Evolutionary conservation across 2,113 vertebrate genomes (phyloP), one percentile per base, ranked within the genome.

Genomic region (Nyctereutes procyonoides): DNA sequence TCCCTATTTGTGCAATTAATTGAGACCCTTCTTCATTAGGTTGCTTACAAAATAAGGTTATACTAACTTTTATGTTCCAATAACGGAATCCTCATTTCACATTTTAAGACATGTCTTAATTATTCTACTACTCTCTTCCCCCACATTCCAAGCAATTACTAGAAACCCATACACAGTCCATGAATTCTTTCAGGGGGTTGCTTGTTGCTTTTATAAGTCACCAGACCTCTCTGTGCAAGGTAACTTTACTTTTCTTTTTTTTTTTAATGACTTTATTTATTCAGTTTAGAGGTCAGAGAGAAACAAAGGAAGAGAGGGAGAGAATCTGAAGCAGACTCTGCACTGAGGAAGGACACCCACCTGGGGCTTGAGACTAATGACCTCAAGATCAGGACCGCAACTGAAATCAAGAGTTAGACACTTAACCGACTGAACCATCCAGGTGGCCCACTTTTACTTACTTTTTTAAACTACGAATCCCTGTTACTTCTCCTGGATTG

Each of bases 11-110:
- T 71, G 17, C 84, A 85, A 95, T 51, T 88, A 88, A 77, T 69
- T 30, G 35, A 88, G 71, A 73, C 24, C 17, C 74, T 92, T 93
- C 60, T 77, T 91, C 5, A 55, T 92, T 92, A 87, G 63, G 38
- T 62, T 96, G 85, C n/a, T 94, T 90, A 74, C 92, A 96, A 97
- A 89, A 85, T 89, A 92, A 97, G 76, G 76, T 48, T 62, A 94
- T 38, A 90, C 73, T 85, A 80, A 67, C 95, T 95, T 91, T 56
- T 58, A 63, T 63, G 56, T 95, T 97, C 63, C 88, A 81, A 71
- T 96, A 58, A 93, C 32, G 76, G 87, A 90, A 35, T 81, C 43
- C 77, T 96, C 35, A 95, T 77, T 60, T 20, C 43, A n/a, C 35
- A 89, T 89, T 91, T 96, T 88, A 60, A 76, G 62, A 88, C 74